Evolutionary conservation across 2,113 vertebrate species (phyloP).

Genomic region (Mustelus asterias): DNA sequence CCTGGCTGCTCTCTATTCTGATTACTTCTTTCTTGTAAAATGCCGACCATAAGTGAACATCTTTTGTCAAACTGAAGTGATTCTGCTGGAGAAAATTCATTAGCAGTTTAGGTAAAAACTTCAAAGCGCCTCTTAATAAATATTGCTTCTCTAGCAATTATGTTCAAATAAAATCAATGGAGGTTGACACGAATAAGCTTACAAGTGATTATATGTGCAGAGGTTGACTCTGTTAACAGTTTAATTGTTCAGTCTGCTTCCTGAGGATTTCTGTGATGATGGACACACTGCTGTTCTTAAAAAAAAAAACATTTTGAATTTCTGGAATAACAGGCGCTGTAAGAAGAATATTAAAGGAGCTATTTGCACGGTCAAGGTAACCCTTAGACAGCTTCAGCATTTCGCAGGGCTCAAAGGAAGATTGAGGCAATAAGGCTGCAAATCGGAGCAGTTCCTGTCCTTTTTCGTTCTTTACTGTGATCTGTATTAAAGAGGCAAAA

Average conservation of each 20-base stretch:
- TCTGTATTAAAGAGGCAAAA: neutral
- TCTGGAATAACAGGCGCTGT: neutral
- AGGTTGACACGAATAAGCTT: conserved; percentile 8
- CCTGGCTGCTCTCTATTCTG: neutral
- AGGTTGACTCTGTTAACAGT: neutral
- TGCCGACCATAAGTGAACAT: neutral
- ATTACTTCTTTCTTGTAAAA: neutral
- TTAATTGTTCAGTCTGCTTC: conserved; percentile 16
- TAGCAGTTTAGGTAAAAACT: neutral
- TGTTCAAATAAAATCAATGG: conserved; percentile 29
- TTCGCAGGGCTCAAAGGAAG: neutral
- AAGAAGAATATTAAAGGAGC: neutral
- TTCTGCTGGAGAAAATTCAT: neutral
- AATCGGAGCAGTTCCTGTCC: neutral
- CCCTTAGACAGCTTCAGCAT: neutral
- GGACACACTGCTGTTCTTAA: neutral
- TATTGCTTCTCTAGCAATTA: conserved; percentile 20
- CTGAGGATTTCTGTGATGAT: neutral
- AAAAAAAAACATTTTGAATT: neutral
- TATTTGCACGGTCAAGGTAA: neutral
- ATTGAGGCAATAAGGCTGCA: neutral
- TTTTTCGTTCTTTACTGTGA: neutral
- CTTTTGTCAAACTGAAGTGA: neutral
- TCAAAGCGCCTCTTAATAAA: conserved; percentile 10
- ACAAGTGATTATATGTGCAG: conserved; percentile 23